phyloP scores from a whole-genome alignment of 2,797 vertebrate species.

The Acipenser oxyrinchus region DNA sequence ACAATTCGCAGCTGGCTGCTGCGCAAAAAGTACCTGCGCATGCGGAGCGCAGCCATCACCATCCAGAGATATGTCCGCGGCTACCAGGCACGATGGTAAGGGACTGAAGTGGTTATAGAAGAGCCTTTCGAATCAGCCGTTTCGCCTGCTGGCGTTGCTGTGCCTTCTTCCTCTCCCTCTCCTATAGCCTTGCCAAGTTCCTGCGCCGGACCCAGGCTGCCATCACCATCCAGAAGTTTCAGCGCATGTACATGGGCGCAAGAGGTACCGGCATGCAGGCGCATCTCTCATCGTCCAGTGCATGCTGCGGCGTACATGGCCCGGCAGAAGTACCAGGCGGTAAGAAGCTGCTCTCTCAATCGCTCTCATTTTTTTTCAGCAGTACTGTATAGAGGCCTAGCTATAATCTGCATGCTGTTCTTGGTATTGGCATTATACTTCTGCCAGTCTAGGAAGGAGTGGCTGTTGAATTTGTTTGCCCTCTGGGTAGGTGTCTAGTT shows the following conservation, averaged over 20 bases:
- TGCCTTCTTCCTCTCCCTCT: background rate
- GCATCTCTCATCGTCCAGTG: constrained; percentile 82
- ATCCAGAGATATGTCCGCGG: constrained; percentile 89
- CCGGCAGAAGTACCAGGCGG: constrained; percentile 77
- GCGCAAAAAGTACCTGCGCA: constrained; percentile 86
- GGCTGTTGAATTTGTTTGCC: too few relatives aligned
- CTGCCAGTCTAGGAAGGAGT: too few relatives aligned
- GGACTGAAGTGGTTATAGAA: constrained; percentile 2
- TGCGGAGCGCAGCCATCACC: constrained; percentile 76
- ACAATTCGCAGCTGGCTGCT: constrained; percentile 93
- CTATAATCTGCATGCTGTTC: too few relatives aligned
- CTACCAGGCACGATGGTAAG: constrained; percentile 91
- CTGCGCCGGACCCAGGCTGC: constrained; percentile 82
- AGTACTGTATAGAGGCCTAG: too few relatives aligned
- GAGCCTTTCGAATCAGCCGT: background rate
- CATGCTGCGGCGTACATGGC: constrained; percentile 81
- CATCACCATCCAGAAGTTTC: constrained; percentile 82
- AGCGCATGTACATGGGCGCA: constrained; percentile 77
- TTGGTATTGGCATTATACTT: too few relatives aligned
- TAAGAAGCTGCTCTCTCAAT: constrained; percentile 38
- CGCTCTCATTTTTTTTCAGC: too few relatives aligned
- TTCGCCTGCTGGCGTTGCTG: background rate
- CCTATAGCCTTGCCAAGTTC: constrained; percentile 74
- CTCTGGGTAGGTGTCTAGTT: too few relatives aligned
- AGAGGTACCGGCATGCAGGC: constrained; percentile 69